A percentile compares a stretch with the other conserved stretches of the same genome.
phyloP scores from a whole-genome alignment of 1,140 invertebrate genomes.

The Coboldia fuscipes region DNA sequence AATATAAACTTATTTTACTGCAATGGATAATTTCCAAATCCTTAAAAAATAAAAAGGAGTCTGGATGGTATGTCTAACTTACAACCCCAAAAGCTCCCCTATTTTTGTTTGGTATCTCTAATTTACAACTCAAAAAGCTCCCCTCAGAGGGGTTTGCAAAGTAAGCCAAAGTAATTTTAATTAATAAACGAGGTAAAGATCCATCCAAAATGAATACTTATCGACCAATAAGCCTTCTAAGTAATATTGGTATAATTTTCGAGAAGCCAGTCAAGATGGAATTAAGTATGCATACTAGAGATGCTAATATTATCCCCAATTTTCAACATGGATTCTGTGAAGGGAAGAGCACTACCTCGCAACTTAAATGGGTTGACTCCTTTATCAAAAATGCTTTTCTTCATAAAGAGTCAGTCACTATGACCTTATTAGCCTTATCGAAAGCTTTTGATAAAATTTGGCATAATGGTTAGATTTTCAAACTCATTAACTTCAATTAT shows the following conservation, averaged over 20 bases:
- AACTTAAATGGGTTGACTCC: conserved; percentile 13
- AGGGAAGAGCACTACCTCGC: conserved; percentile 13
- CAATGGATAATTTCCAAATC: too few relatives aligned
- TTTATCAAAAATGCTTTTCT: conserved; percentile 10
- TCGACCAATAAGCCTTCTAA: conserved; percentile 16
- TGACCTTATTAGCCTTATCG: conserved; percentile 13
- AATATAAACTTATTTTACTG: too few relatives aligned
- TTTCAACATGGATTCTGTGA: conserved; percentile 20
- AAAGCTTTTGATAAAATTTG: conserved; percentile 15
- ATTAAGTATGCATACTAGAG: conserved; percentile 5
- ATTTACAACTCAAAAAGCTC: too few relatives aligned
- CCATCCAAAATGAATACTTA: conserved; percentile 7
- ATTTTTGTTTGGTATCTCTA: too few relatives aligned
- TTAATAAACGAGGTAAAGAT: conserved; percentile 20
- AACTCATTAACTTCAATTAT: conserved; percentile 7
- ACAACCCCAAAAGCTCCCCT: too few relatives aligned
- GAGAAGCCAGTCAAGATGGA: conserved; percentile 11
- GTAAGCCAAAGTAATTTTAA: conserved; percentile 14
- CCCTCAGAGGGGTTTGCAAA: too few relatives aligned
- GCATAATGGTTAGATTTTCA: conserved; percentile 12
- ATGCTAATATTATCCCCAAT: conserved; percentile 8
- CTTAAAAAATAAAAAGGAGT: too few relatives aligned
- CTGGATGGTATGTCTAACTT: too few relatives aligned
- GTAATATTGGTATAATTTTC: conserved; percentile 13
- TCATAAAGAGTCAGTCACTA: conserved; percentile 8